A percentile compares a stretch with the other conserved stretches of the same genome.
Conservation (phyloP, 2,113 vertebrate genomes). For the Pachyramphus minor region DNA sequence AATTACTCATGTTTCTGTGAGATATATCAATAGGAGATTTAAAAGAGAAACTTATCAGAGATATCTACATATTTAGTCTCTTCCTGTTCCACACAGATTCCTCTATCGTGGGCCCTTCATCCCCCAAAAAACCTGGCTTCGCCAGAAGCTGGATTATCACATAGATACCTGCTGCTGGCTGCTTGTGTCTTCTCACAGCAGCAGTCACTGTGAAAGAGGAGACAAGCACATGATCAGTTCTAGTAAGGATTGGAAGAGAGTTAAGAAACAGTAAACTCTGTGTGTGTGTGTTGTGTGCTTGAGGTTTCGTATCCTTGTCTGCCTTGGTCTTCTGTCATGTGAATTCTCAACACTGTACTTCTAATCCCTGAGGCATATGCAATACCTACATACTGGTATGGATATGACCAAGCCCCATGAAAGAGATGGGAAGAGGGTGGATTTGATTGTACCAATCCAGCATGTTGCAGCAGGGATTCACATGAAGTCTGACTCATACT, state of each 20-base stretch:
- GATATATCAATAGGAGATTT: neutral
- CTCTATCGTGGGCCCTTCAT: accelerated
- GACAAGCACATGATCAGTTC: neutral
- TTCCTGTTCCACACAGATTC: neutral
- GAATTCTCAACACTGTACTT: neutral
- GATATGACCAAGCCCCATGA: neutral
- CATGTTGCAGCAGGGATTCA: neutral
- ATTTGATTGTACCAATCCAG: neutral
- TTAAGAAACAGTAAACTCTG: neutral
- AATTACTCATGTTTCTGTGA: neutral
- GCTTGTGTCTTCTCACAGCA: neutral
- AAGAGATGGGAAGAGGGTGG: neutral
- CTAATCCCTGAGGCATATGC: neutral
- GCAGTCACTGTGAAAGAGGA: neutral
- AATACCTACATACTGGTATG: neutral
- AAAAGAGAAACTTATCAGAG: neutral
- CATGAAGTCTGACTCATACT: neutral
- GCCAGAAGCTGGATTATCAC: neutral
- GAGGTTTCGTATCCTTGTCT: neutral
- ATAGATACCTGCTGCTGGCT: neutral
- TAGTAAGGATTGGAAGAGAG: neutral
- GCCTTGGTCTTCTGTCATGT: neutral
- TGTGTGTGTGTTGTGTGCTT: accelerated
- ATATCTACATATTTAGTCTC: neutral
- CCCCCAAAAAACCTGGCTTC: neutral